Conservation (phyloP, 2,888 invertebrate species). For the Microctonus hyperodae region DNA sequence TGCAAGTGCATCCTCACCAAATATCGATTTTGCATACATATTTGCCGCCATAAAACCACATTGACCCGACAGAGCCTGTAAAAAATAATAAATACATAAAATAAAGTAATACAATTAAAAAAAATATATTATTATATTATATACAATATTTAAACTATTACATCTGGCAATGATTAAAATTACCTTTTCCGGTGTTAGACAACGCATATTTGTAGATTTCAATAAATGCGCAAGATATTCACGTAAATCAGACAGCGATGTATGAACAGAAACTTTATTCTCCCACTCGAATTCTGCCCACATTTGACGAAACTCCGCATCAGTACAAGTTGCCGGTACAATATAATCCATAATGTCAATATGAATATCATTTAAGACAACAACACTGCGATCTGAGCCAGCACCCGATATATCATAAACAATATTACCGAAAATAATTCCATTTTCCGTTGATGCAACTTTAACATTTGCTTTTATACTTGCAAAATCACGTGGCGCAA, state of each 20-base stretch:
- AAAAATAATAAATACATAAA: constrained; percentile 26
- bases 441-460: constrained; percentile 99
- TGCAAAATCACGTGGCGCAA: constrained; percentile 97
- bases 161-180: no score
- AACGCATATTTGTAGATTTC: constrained; percentile 98
- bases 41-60: constrained; percentile 99
- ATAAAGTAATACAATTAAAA: background rate
- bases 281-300: constrained; percentile 99
- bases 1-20: constrained; percentile 98
- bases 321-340: constrained; percentile 92
- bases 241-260: constrained; percentile 88
- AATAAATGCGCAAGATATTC: constrained; percentile 93
- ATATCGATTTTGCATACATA: constrained; percentile 97
- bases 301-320: constrained; percentile 98
- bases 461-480: constrained; percentile 99
- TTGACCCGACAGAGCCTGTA: constrained; percentile 88
- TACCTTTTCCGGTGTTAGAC: constrained; percentile 95
- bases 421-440: constrained; percentile 99
- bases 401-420: constrained; percentile 97
- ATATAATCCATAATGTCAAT: constrained; percentile 99
- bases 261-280: constrained; percentile 98
- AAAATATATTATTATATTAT: background rate
- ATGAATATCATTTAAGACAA: constrained; percentile 98
- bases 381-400: constrained; percentile 92
- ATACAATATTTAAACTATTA: no score